These are phyloP conservation scores for Choreutis nemorana DNA, from an alignment of 2,888 invertebrate genomes.

Conservation along the genomic window DNA sequence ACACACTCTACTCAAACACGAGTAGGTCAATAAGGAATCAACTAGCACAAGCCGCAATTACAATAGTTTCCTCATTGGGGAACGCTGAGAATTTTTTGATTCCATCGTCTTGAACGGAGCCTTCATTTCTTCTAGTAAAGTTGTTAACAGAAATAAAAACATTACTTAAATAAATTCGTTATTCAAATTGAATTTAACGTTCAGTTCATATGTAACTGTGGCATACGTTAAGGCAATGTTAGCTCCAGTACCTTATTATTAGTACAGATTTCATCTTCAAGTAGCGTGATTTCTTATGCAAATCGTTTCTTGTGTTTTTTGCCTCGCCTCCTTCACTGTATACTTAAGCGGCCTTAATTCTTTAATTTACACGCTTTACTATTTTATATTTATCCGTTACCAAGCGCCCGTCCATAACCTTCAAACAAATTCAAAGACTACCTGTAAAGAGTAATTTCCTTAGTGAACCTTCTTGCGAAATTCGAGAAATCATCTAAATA, in stretches of 20 bases:
- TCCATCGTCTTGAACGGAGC: background rate
- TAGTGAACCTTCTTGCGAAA: no score
- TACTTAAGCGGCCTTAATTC: slow-evolving; percentile 33
- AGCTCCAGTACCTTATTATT: slow-evolving; percentile 40
- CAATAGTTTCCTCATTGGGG: no score
- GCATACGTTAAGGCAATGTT: slow-evolving; percentile 27
- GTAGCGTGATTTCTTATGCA: slow-evolving; percentile 46
- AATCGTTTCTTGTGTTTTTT: slow-evolving; percentile 30
- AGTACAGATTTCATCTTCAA: slow-evolving; percentile 42
- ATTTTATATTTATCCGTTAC: no score
- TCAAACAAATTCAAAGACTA: no score
- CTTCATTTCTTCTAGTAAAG: slow-evolving; percentile 2
- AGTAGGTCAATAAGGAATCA: no score
- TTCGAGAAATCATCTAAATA: no score
- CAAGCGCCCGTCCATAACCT: no score
- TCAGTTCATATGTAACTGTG: no score
- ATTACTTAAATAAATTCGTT: slow-evolving; percentile 11
- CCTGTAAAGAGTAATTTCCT: no score
- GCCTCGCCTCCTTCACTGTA: slow-evolving; percentile 28
- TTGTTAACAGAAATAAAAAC: background rate
- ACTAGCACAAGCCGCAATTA: no score
- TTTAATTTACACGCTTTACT: slow-evolving; percentile 40
- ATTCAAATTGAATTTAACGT: no score
- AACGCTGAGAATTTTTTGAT: slow-evolving; percentile 5
- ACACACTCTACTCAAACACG: no score